These are phyloP conservation scores for Betta splendens DNA, from an alignment of 2,797 vertebrate genomes.

Conservation along the genomic window DNA sequence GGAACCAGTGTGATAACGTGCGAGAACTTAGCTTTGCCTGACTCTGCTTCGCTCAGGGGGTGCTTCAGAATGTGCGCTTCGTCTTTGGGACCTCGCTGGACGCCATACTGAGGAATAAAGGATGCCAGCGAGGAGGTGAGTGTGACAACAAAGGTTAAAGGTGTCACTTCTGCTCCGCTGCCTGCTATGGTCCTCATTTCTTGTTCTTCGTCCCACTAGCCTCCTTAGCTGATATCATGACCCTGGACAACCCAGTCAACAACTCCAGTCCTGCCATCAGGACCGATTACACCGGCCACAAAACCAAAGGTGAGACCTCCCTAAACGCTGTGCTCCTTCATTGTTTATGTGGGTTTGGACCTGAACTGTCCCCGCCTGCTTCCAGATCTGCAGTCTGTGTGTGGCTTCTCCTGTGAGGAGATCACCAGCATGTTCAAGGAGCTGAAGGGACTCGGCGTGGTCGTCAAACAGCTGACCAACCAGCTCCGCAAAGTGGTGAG, in stretches of 20 bases:
- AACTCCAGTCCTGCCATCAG: constrained; percentile 95
- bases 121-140: constrained; percentile 92
- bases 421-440: constrained; percentile 92
- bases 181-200: constrained; percentile 11
- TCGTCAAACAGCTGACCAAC: constrained; percentile 89
- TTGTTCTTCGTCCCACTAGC: constrained; percentile 51
- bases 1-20: too few relatives aligned
- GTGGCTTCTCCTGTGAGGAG: constrained; percentile 96
- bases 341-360: not conserved
- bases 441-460: constrained; percentile 88
- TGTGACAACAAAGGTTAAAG: constrained; percentile 22
- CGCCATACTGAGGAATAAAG: constrained; percentile 93
- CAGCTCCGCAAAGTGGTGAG: constrained; percentile 93
- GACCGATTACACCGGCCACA: constrained; percentile 92
- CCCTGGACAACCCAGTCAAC: constrained; percentile 91
- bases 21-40: constrained; percentile 16
- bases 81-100: constrained; percentile 95
- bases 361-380: constrained; percentile 13
- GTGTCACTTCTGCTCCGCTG: not conserved
- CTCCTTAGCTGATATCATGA: constrained; percentile 85
- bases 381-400: constrained; percentile 88
- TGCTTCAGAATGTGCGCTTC: constrained; percentile 96
- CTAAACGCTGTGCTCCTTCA: constrained; percentile 3
- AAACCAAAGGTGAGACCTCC: constrained; percentile 86
- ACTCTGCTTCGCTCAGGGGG: constrained; percentile 88